Evolutionary conservation across 2,797 vertebrate species (phyloP).

Genomic region (Eupleurogrammus muticus): DNA sequence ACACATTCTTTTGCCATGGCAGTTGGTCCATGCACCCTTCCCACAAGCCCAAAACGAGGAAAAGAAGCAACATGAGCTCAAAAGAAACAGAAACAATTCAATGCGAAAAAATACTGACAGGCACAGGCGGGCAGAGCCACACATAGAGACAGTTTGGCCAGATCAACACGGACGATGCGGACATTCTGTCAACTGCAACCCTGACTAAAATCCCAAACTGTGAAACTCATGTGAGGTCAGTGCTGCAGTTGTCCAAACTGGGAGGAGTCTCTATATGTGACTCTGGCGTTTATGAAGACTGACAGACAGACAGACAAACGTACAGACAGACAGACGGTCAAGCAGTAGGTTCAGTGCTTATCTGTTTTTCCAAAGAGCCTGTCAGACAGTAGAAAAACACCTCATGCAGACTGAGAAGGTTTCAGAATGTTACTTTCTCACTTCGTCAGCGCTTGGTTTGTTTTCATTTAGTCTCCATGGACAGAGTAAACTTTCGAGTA

Average conservation of each 20-base stretch:
- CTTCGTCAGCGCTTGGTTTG: conserved; percentile 71
- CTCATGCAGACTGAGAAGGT: conserved; percentile 82
- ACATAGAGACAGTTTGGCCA: conserved; percentile 74
- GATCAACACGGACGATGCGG: conserved; percentile 25
- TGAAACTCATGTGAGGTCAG: conserved; percentile 49
- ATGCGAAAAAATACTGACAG: conserved; percentile 66
- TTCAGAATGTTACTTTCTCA: conserved; percentile 73
- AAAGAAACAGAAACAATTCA: conserved; percentile 67
- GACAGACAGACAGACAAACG: conserved; percentile 55
- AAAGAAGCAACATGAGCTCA: conserved; percentile 84
- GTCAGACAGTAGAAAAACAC: conserved; percentile 82
- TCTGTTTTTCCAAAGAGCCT: conserved; percentile 90
- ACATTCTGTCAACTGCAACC: conserved; percentile 48
- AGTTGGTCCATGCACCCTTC: conserved; percentile 75
- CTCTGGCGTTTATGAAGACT: conserved; percentile 69
- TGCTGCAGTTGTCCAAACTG: conserved; percentile 65
- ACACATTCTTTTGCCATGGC: conserved; percentile 81
- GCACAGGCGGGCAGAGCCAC: conserved; percentile 67
- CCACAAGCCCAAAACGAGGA: conserved; percentile 78
- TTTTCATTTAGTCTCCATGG: conserved; percentile 76
- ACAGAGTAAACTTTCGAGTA: conserved; percentile 83
- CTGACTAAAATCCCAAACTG: conserved; percentile 55
- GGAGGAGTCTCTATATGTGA: conserved; percentile 71
- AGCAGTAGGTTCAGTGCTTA: conserved; percentile 87
- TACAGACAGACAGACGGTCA: conserved; percentile 77